These are phyloP conservation scores for Aphyosemion australe DNA, from an alignment of 2,113 vertebrate genomes.

Conservation along the genomic window DNA sequence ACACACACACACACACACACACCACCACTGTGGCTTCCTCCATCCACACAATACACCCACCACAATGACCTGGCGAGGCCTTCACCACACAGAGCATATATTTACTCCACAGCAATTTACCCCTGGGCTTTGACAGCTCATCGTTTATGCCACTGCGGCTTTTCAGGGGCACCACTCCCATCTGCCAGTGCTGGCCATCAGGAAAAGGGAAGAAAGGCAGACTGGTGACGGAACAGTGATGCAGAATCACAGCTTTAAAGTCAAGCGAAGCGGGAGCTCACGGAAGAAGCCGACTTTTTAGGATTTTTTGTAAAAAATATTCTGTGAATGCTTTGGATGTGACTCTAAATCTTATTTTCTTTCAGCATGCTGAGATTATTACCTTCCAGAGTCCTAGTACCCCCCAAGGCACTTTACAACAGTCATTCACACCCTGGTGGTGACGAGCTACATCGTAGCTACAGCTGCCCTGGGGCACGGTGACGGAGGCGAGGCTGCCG, in stretches of 20 bases:
- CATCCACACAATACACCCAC: slow-evolving; percentile 64
- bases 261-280: slow-evolving; percentile 28
- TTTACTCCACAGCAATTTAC: slow-evolving; percentile 73
- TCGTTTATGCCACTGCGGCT: slow-evolving; percentile 70
- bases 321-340: not conserved
- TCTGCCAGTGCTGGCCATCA: slow-evolving; percentile 40
- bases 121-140: slow-evolving; percentile 67
- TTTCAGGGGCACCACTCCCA: slow-evolving; percentile 63
- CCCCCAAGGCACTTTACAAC: no score
- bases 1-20: slow-evolving; percentile 36
- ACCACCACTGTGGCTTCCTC: slow-evolving; percentile 52
- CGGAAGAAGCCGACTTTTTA: not conserved
- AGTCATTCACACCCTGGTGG: no score
- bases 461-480: no score
- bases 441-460: no score
- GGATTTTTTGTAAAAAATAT: not conserved
- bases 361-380: no score
- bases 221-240: slow-evolving; percentile 17
- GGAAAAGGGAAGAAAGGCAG: slow-evolving; percentile 1
- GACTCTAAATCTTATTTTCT: not conserved
- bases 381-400: no score
- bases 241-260: slow-evolving; percentile 8
- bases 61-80: slow-evolving; percentile 65
- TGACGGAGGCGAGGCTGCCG: no score
- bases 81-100: slow-evolving; percentile 59